Evolutionary conservation across 1,140 invertebrate genomes (phyloP), one percentile per base, ranked within the genome.

Genomic region (Gonatopus flavifemur): DNA sequence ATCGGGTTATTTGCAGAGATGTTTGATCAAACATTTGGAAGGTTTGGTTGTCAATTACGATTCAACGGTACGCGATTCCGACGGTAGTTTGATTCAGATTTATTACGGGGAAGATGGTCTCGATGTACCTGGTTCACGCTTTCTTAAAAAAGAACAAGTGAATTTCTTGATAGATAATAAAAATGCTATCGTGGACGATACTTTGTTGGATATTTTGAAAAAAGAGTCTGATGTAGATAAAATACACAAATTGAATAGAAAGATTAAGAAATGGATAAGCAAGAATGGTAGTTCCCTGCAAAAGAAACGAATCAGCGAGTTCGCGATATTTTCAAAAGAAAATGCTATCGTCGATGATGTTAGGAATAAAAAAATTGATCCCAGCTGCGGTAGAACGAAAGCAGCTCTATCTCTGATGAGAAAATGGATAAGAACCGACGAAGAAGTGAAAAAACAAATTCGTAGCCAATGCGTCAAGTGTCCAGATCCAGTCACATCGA

Each of bases 71-170:
- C 82, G 97, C 48, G 96, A 99, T 75, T 89, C 88, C 54, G 97
- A 99, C 77, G 88, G 89, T 20, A 91, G 88, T 71, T 83, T 99
- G n/a, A 84, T 99, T 48, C 96, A 98, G 78, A 81, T 84, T 72
- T 80, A 87, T n/a, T 99, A 98, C 72, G 98, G 98, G 3, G 97
- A 99, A 82, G 98, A 99, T 80, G 95, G 96, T 1, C 78, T 98
- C 36, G 97, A 99, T 71, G 87, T 98, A 36, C 76, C 85, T 0
- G 93, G 92, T 74, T 87, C 88, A 8, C 89, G 92, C 59, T 97
- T 93, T 68, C 79, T 99, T 1, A 88, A 85, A 37, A 74, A 85
- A 20, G 84, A 90, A 25, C 89, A 91, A 56, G 79, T 98, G 3
- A 74, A 83, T 22, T 95, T 98, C 64, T 78, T 99, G 0, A 80